Evolutionary conservation across 1,140 invertebrate species (phyloP).

Genomic region (Drosophila athabasca): DNA sequence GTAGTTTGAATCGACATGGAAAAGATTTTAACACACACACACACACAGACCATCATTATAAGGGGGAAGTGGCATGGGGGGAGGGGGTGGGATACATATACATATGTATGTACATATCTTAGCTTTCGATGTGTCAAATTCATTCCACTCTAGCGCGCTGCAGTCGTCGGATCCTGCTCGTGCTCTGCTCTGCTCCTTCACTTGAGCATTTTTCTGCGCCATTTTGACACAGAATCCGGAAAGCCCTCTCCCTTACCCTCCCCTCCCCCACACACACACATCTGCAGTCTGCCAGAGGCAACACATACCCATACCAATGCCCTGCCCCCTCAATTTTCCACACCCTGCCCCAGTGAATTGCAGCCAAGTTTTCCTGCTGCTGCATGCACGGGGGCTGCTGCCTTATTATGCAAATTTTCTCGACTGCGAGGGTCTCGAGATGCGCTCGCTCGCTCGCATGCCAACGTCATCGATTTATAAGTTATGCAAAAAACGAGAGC

Average conservation of each 20-base stretch:
- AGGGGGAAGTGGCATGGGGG: conserved; percentile 10
- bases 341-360: conserved; percentile 32
- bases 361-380: conserved; percentile 58
- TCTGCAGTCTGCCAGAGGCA: conserved; percentile 19
- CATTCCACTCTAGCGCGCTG: conserved; percentile 48
- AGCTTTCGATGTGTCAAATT: conserved; percentile 58
- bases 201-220: conserved; percentile 70
- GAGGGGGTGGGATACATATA: neutral
- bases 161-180: conserved; percentile 30
- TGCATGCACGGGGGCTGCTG: conserved; percentile 18
- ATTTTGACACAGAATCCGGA: conserved; percentile 73
- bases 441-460: conserved; percentile 62
- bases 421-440: conserved; percentile 27
- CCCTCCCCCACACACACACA: conserved; percentile 12
- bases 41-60: too few species aligned
- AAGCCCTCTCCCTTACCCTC: conserved; percentile 17
- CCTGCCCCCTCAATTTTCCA: conserved; percentile 15
- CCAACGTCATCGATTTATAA: conserved; percentile 80
- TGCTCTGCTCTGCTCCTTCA: conserved; percentile 21
- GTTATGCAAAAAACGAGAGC: conserved; percentile 68
- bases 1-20: conserved; percentile 21
- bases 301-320: too few species aligned
- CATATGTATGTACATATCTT: conserved; percentile 43
- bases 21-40: conserved; percentile 18
- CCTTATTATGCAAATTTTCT: conserved; percentile 74